phyloP scores from a whole-genome alignment of 2,113 vertebrate species.

The Salvelinus alpinus region DNA sequence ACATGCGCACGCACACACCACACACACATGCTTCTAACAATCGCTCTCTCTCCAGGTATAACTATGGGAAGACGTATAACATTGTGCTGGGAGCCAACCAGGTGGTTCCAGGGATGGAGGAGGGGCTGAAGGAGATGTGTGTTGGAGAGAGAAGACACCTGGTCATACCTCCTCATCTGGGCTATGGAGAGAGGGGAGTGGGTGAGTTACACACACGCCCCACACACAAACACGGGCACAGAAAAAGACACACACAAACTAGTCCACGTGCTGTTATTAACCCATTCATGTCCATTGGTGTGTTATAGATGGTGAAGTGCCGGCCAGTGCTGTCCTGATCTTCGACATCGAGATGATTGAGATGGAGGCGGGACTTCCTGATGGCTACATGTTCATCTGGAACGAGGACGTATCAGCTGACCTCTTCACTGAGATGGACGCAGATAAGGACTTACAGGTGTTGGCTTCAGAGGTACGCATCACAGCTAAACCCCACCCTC shows the following conservation, averaged over 20 bases:
- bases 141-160: constrained; percentile 88
- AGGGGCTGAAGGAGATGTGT: constrained; percentile 91
- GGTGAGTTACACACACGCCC: constrained; percentile 76
- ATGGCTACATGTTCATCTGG: constrained; percentile 99
- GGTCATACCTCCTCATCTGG: constrained; percentile 90
- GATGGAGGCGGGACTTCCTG: constrained; percentile 90
- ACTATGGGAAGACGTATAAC: constrained; percentile 92
- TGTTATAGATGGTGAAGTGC: constrained; percentile 87
- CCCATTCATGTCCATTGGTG: not conserved
- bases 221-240: constrained; percentile 3
- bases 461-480: constrained; percentile 84
- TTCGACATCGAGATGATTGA: constrained; percentile 91
- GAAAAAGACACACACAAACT: not conserved
- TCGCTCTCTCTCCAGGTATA: constrained; percentile 71
- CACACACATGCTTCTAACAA: not conserved
- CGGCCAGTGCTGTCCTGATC: constrained; percentile 91
- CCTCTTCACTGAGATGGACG: constrained; percentile 94
- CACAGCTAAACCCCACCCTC: not conserved
- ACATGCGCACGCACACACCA: not conserved
- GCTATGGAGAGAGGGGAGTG: constrained; percentile 93
- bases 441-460: constrained; percentile 80
- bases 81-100: constrained; percentile 92
- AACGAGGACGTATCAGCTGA: constrained; percentile 86
- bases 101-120: constrained; percentile 94
- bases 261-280: not conserved